Evolutionary conservation across 2,797 vertebrate genomes (phyloP).

Genomic region (Sebastes hopkinsi): DNA sequence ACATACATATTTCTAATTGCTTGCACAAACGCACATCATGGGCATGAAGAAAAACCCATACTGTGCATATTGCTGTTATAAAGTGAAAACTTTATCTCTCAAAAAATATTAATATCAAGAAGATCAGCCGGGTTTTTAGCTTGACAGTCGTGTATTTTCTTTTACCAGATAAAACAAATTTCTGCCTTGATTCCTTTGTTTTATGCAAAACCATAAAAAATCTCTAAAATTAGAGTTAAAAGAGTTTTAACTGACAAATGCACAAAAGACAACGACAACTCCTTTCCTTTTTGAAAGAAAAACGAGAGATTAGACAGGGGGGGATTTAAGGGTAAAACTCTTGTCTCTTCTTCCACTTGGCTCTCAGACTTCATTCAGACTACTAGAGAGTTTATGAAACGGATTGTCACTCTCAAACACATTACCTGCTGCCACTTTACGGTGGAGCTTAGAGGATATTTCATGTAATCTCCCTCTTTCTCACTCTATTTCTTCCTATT

Average conservation of each 20-base stretch:
- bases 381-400: neutral
- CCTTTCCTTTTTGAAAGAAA: neutral
- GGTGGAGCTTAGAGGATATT: constrained; percentile 37
- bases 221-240: neutral
- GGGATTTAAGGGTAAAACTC: neutral
- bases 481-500: constrained; percentile 29
- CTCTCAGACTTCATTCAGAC: neutral
- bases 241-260: neutral
- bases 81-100: neutral
- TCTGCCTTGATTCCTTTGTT: neutral
- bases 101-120: neutral
- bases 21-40: neutral
- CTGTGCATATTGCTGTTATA: neutral
- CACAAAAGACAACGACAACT: neutral
- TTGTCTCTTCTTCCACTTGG: neutral
- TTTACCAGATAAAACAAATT: neutral
- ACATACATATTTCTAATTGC: constrained; percentile 32
- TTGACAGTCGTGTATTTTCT: neutral
- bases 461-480: constrained; percentile 46
- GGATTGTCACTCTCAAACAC: constrained; percentile 35
- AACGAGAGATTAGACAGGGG: neutral
- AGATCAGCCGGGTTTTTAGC: neutral
- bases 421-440: constrained; percentile 37
- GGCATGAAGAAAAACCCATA: neutral
- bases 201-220: neutral